phyloP scores from a whole-genome alignment of 2,888 invertebrate species.

The Acronicta alni region DNA sequence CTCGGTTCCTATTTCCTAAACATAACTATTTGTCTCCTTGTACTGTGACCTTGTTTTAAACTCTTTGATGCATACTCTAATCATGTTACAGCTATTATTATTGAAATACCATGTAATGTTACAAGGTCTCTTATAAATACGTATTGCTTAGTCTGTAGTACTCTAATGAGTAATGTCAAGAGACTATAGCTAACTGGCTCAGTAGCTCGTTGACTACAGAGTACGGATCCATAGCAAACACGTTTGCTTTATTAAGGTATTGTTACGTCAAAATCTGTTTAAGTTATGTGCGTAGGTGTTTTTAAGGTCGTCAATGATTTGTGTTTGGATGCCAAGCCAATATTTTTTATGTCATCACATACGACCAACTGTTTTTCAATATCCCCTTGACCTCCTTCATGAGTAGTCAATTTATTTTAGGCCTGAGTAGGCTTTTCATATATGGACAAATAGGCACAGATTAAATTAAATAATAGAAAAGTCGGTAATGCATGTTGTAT shows the following conservation, averaged over 20 bases:
- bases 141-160: conserved; percentile 6
- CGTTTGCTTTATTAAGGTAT: conserved; percentile 52
- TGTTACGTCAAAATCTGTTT: conserved; percentile 49
- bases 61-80: conserved; percentile 35
- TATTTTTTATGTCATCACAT: conserved; percentile 51
- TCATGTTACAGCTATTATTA: conserved; percentile 34
- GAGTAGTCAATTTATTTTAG: conserved; percentile 25
- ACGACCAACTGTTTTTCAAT: conserved; percentile 25
- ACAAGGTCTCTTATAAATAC: conserved; percentile 25
- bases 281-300: conserved; percentile 52
- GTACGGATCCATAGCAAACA: conserved; percentile 25
- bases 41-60: conserved; percentile 39
- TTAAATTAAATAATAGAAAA: no score
- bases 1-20: conserved; percentile 35
- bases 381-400: conserved; percentile 53
- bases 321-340: conserved; percentile 43
- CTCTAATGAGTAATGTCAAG: conserved; percentile 15
- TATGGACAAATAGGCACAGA: not conserved
- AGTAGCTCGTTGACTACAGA: conserved; percentile 13
- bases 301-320: conserved; percentile 52
- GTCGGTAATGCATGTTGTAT: not conserved
- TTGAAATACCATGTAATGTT: conserved; percentile 33
- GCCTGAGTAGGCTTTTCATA: conserved; percentile 9
- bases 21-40: conserved; percentile 28
- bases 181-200: conserved; percentile 12